These are phyloP conservation scores for Tragopan temminckii DNA, from an alignment of 2,797 vertebrate genomes.

Conservation along the genomic window DNA sequence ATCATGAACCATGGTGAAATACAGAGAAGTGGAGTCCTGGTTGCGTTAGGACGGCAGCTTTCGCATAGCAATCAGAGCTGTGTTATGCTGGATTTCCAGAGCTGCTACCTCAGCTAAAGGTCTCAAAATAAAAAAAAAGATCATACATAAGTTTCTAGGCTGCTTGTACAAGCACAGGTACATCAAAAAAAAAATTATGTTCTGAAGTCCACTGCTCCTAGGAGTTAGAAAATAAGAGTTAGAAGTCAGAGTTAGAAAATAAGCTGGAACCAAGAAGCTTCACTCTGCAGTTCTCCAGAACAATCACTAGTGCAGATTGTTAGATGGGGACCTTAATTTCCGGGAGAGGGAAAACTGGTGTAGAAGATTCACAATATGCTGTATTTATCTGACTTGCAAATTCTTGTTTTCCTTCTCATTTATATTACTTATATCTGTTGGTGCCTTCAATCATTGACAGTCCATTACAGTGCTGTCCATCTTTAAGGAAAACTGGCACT, in stretches of 20 bases:
- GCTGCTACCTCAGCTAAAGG: not conserved
- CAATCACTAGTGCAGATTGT: not conserved
- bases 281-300: slow-evolving; percentile 2
- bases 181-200: not conserved
- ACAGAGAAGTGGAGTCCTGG: not conserved
- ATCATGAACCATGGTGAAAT: not conserved
- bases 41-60: not conserved
- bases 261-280: not conserved
- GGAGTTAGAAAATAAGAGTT: not conserved
- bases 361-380: not conserved
- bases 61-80: not conserved
- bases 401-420: slow-evolving; percentile 25
- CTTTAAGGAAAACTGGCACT: not conserved
- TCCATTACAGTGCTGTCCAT: not conserved
- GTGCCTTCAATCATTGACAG: not conserved
- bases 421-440: not conserved
- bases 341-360: not conserved
- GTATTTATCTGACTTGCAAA: not conserved
- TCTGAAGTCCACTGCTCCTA: slow-evolving; percentile 1
- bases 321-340: slow-evolving; percentile 1
- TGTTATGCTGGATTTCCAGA: not conserved
- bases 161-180: not conserved
- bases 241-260: not conserved
- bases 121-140: not conserved
- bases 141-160: not conserved